These are phyloP conservation scores for Hippolais icterina DNA, from an alignment of 2,113 vertebrate genomes.

Conservation along the genomic window DNA sequence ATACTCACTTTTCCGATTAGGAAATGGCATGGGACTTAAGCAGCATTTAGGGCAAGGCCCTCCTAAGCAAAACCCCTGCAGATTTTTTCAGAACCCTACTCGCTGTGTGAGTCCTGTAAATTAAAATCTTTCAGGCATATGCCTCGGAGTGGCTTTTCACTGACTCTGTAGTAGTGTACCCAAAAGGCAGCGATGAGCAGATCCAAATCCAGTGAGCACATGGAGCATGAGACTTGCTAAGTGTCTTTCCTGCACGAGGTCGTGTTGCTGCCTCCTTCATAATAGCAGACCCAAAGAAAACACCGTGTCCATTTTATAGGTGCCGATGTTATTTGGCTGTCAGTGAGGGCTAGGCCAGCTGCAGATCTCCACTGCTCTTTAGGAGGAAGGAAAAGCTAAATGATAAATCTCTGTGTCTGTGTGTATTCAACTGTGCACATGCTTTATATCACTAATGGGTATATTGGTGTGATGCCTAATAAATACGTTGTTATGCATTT, in stretches of 20 bases:
- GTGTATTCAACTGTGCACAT: neutral
- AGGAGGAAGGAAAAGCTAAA: neutral
- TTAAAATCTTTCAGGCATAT: neutral
- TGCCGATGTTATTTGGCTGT: neutral
- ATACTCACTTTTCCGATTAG: neutral
- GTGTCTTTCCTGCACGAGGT: neutral
- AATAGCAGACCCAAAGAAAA: neutral
- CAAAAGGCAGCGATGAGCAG: neutral
- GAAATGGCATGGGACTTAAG: neutral
- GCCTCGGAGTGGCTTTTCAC: neutral
- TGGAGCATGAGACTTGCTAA: neutral
- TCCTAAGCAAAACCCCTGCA: neutral
- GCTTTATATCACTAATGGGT: neutral
- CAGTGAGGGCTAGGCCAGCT: neutral
- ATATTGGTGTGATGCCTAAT: neutral
- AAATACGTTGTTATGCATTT: neutral
- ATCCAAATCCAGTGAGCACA: fast-evolving
- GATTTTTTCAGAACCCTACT: neutral
- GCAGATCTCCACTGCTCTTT: neutral
- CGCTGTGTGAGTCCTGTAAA: neutral
- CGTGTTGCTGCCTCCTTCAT: neutral
- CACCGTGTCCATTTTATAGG: neutral
- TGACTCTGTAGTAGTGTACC: fast-evolving
- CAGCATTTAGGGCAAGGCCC: neutral
- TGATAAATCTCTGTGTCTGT: neutral